These are phyloP conservation scores for Muscicapa adusta DNA, from an alignment of 2,113 vertebrate species.

Conservation along the genomic window DNA sequence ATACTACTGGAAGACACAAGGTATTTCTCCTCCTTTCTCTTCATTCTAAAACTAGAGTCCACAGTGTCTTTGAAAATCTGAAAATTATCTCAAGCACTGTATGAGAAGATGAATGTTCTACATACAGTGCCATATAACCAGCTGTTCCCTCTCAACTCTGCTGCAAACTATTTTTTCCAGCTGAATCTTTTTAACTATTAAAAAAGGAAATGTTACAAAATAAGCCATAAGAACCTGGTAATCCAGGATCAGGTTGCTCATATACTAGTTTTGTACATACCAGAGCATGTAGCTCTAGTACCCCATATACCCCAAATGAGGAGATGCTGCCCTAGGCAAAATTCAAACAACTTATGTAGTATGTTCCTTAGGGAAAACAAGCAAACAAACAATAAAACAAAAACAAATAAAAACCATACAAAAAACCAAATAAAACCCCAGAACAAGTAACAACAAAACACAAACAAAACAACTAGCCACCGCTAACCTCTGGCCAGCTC, in stretches of 20 bases:
- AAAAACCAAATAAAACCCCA: neutral
- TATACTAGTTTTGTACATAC: neutral
- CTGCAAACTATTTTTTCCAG: neutral
- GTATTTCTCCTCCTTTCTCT: neutral
- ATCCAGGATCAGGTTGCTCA: neutral
- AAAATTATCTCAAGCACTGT: neutral
- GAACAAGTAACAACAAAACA: neutral
- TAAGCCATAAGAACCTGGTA: neutral
- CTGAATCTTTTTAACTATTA: neutral
- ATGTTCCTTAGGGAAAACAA: neutral
- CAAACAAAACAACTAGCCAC: neutral
- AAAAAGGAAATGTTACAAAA: neutral
- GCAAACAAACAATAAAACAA: neutral
- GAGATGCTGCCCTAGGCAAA: neutral
- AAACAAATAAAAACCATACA: neutral
- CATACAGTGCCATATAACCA: neutral
- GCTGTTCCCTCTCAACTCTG: neutral
- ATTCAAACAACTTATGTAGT: neutral
- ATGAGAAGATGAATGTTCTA: neutral
- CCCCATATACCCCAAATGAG: neutral
- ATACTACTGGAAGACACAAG: neutral
- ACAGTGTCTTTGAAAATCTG: neutral
- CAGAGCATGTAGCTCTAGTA: neutral
- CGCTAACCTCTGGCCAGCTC: neutral
- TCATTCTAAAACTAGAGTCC: neutral